Percentiles rank a stretch among this genome's conserved stretches.
Conservation (phyloP, 2,888 invertebrate species). For the Chloroclysta siterata region DNA sequence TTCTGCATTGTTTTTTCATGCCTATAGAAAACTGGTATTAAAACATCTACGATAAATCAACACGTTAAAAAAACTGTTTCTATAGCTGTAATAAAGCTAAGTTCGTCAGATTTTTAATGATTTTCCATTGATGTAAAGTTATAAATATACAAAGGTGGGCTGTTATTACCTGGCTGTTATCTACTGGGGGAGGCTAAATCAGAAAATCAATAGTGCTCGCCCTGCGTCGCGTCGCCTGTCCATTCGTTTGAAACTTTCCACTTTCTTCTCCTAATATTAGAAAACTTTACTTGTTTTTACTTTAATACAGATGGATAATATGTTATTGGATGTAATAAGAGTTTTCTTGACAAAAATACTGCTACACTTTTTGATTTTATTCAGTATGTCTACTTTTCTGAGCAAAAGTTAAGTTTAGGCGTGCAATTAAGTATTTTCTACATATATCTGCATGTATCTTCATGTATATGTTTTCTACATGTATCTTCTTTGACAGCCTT, state of each 20-base stretch:
- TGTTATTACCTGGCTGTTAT: constrained; percentile 78
- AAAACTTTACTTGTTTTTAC: constrained; percentile 50
- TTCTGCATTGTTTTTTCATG: too few species aligned
- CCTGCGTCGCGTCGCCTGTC: constrained; percentile 46
- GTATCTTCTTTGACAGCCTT: too few species aligned
- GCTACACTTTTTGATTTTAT: neutral
- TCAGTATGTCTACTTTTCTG: neutral
- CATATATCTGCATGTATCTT: too few species aligned
- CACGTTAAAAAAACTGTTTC: too few species aligned
- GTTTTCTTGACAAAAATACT: constrained; percentile 21
- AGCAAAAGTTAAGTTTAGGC: too few species aligned
- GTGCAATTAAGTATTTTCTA: too few species aligned
- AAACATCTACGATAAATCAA: too few species aligned
- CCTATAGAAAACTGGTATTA: too few species aligned
- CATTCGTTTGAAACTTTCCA: constrained; percentile 54
- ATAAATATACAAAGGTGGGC: constrained; percentile 37
- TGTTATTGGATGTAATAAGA: constrained; percentile 29
- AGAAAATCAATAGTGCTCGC: constrained; percentile 77
- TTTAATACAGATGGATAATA: constrained; percentile 37
- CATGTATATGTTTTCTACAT: too few species aligned
- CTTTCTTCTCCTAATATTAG: constrained; percentile 45
- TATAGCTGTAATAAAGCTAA: too few species aligned
- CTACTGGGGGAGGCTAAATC: constrained; percentile 77
- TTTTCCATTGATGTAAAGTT: constrained; percentile 20
- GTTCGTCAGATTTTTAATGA: neutral